Percentiles rank a stretch among this genome's conserved stretches.
These are phyloP conservation scores for Hirtodrosophila trivittata DNA, from an alignment of 2,888 invertebrate species.

Conservation along the genomic window DNA sequence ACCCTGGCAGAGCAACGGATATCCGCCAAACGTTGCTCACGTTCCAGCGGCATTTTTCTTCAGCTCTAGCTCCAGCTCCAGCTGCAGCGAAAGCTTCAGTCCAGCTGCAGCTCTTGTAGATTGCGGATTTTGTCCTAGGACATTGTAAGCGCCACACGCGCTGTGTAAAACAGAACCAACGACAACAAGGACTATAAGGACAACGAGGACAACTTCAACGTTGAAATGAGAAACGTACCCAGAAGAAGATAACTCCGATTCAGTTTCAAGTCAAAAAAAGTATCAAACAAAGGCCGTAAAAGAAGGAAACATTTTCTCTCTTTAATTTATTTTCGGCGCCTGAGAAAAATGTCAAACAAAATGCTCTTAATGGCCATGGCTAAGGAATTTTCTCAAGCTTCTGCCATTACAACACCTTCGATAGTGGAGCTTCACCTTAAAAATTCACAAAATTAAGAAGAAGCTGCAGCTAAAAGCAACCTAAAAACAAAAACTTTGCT, in stretches of 20 bases:
- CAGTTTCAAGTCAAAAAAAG: slow-evolving; percentile 4
- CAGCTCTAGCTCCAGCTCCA: slow-evolving; percentile 20
- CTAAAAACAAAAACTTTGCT: too few relatives aligned
- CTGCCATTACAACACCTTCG: slow-evolving; percentile 19
- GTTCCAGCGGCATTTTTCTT: slow-evolving; percentile 72
- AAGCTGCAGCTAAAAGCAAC: too few relatives aligned
- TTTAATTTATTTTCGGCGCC: slow-evolving; percentile 70
- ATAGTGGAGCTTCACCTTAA: too few relatives aligned
- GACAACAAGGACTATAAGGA: slow-evolving; percentile 43
- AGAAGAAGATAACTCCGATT: slow-evolving; percentile 1
- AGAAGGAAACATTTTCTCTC: slow-evolving; percentile 63
- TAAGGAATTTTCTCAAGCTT: slow-evolving; percentile 8
- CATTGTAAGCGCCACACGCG: slow-evolving; percentile 58
- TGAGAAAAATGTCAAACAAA: slow-evolving; percentile 51
- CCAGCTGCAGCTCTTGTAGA: slow-evolving; percentile 45
- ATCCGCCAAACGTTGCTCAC: slow-evolving; percentile 65
- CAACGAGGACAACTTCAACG: slow-evolving; percentile 24
- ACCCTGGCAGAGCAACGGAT: slow-evolving; percentile 50
- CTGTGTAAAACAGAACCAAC: slow-evolving; percentile 48
- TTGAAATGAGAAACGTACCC: slow-evolving; percentile 49
- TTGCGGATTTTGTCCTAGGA: slow-evolving; percentile 51
- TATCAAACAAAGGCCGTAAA: slow-evolving; percentile 47
- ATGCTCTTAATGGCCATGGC: slow-evolving; percentile 31
- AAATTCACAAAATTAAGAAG: too few relatives aligned
- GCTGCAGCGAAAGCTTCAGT: slow-evolving; percentile 17